Percentiles rank a stretch among this genome's conserved stretches.
Evolutionary conservation across 2,797 vertebrate species (phyloP).

Genomic region (Leptodactylus fallax): DNA sequence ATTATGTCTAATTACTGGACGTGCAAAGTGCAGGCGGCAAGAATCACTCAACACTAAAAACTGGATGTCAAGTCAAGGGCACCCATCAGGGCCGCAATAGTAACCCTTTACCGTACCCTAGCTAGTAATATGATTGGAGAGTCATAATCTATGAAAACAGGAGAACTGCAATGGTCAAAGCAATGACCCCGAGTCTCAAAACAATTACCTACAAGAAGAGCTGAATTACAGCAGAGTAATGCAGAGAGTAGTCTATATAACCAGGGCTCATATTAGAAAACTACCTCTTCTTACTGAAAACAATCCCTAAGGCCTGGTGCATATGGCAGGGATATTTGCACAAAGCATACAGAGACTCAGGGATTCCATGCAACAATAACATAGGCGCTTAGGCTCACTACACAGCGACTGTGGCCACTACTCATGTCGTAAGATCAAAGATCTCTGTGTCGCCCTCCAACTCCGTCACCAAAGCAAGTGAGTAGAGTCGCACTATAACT

Average conservation of each 20-base stretch:
- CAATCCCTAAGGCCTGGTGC: not conserved
- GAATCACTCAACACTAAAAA: conserved; percentile 16
- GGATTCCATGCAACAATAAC: not conserved
- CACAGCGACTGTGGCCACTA: too few relatives aligned
- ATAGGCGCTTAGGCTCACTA: too few relatives aligned
- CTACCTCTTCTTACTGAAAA: not conserved
- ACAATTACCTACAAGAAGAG: conserved; percentile 1
- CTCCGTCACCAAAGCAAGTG: too few relatives aligned
- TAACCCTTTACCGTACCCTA: not conserved
- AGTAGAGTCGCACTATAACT: too few relatives aligned
- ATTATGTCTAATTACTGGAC: conserved; percentile 54
- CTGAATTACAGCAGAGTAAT: not conserved
- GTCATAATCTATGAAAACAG: not conserved
- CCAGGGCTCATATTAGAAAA: not conserved
- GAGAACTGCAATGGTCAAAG: not conserved
- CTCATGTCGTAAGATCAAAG: too few relatives aligned
- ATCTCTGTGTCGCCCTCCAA: too few relatives aligned
- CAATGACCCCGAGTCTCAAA: not conserved
- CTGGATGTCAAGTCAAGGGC: conserved; percentile 47
- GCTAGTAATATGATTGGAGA: not conserved
- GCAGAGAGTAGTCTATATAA: not conserved
- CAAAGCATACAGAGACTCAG: not conserved
- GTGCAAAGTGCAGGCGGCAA: not conserved
- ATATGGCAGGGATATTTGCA: not conserved
- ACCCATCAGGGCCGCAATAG: not conserved